Percentiles rank a stretch among this genome's conserved stretches.
phyloP scores from a whole-genome alignment of 2,797 vertebrate species.

The Acomys russatus region DNA sequence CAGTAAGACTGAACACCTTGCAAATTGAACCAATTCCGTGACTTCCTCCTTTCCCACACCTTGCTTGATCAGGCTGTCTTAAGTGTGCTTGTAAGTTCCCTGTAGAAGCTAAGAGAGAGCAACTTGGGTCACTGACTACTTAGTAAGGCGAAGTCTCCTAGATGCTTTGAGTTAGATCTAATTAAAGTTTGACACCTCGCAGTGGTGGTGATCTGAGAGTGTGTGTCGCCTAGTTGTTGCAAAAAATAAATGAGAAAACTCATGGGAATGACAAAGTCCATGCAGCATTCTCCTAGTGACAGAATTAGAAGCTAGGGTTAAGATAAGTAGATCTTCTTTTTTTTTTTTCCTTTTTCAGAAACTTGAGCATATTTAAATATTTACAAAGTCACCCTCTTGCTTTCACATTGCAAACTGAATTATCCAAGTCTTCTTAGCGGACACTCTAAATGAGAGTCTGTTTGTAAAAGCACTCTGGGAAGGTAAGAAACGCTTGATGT shows the following conservation, averaged over 20 bases:
- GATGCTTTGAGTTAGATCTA: slow-evolving; percentile 65
- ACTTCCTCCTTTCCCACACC: not conserved
- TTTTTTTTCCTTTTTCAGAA: slow-evolving; percentile 48
- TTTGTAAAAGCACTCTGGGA: slow-evolving; percentile 78
- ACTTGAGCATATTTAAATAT: slow-evolving; percentile 75
- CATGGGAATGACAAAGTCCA: not conserved
- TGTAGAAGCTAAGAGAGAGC: not conserved
- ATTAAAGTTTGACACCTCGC: slow-evolving; percentile 77
- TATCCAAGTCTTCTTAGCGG: slow-evolving; percentile 70
- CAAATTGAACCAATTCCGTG: not conserved
- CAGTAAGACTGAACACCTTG: not conserved
- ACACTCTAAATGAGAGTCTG: slow-evolving; percentile 62
- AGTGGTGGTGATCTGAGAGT: slow-evolving; percentile 50
- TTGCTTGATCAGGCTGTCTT: slow-evolving; percentile 1
- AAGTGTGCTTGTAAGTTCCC: not conserved
- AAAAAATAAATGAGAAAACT: slow-evolving; percentile 61
- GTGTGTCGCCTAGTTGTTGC: slow-evolving; percentile 50
- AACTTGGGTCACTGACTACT: not conserved
- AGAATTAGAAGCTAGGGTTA: slow-evolving; percentile 21
- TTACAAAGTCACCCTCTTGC: slow-evolving; percentile 72
- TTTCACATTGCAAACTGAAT: slow-evolving; percentile 74
- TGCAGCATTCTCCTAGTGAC: not conserved
- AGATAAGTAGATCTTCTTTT: not conserved
- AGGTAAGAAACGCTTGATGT: slow-evolving; percentile 77
- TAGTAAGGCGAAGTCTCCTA: slow-evolving; percentile 50